Base-by-base conservation (phyloP, 2,113 vertebrate genomes). In the Caranx ignobilis region DNA sequence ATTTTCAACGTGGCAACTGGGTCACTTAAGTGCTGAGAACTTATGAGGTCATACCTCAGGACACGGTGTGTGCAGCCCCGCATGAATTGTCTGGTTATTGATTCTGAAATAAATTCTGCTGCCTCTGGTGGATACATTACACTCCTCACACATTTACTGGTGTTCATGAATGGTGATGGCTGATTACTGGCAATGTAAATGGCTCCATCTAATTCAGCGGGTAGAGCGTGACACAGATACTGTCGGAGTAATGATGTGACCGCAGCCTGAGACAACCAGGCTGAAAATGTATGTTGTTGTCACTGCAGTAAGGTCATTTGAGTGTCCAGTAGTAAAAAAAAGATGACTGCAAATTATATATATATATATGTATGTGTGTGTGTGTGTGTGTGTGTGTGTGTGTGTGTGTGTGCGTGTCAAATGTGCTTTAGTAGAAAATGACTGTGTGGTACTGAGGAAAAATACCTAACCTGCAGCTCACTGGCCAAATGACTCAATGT, bases 31-130 rank as follows among this genome's bases (percentile, higher is more conserved):
- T 88, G 86, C 85, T 75, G 72, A 65, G 54, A 84, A 79, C 85
- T 80, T 92, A 88, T 88, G 81, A 87, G 88, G 90, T 90, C 89
- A 90, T 89, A 89, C 83, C 81, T 85, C 79, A 82, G 78, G 80
- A 88, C 85, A 81, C 69, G 48, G 89, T 77, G 89, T 77, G 81
- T 82, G 84, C 85, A 87, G 87, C 69, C 66, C 64, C 39, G 68
- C 84, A 70, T 80, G 81, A 84, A 90, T 86, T 84, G 88, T 87
- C 83, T 76, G 56, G 79, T 72, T 90, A 93, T 93, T 82, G 89
- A 92, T 93, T 88, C 67, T 72, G 77, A 88, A 83, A 93, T 87
- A 90, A 87, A 92, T 91, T 81, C 77, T 45, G 81, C 86, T 81
- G 89, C 83, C 77, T 85, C 83, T 79, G 83, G 75, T 82, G 73